These are phyloP conservation scores for Brachionus rubens DNA, from an alignment of 1,140 invertebrate genomes.

Conservation along the genomic window DNA sequence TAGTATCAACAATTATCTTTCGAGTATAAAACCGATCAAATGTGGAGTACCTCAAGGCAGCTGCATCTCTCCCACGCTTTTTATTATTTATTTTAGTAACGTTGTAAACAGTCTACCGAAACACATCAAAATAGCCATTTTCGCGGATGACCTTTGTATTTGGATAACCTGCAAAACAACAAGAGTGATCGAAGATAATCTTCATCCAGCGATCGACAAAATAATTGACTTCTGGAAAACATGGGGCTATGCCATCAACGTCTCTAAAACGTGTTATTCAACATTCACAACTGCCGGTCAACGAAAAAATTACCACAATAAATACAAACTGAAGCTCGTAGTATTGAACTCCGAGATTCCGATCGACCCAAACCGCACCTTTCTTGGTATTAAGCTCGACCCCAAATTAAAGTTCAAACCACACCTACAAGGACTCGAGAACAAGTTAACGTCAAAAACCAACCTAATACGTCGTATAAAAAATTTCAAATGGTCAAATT, in stretches of 20 bases:
- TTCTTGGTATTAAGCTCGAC: too few relatives aligned
- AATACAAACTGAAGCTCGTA: too few relatives aligned
- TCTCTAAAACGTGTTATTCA: background rate
- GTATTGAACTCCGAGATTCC: background rate
- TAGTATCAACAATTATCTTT: too few relatives aligned
- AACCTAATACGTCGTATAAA: too few relatives aligned
- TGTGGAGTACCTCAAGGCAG: conserved; percentile 39
- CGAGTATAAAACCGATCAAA: background rate
- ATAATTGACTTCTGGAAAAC: background rate
- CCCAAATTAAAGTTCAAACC: too few relatives aligned
- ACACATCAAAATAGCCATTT: background rate
- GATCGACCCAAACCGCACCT: too few relatives aligned
- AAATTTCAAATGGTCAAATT: too few relatives aligned
- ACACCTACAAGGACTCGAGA: too few relatives aligned
- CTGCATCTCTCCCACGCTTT: conserved; percentile 5
- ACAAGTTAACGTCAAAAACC: too few relatives aligned
- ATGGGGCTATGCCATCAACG: background rate
- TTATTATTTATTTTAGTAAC: conserved; percentile 20
- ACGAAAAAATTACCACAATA: too few relatives aligned
- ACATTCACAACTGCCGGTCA: background rate
- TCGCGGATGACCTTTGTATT: background rate
- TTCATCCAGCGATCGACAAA: background rate
- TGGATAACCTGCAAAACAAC: background rate
- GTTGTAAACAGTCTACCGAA: background rate
- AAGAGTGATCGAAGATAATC: background rate